Base-by-base conservation (phyloP, 2,797 vertebrate species). In the Loriculus beryllinus region DNA sequence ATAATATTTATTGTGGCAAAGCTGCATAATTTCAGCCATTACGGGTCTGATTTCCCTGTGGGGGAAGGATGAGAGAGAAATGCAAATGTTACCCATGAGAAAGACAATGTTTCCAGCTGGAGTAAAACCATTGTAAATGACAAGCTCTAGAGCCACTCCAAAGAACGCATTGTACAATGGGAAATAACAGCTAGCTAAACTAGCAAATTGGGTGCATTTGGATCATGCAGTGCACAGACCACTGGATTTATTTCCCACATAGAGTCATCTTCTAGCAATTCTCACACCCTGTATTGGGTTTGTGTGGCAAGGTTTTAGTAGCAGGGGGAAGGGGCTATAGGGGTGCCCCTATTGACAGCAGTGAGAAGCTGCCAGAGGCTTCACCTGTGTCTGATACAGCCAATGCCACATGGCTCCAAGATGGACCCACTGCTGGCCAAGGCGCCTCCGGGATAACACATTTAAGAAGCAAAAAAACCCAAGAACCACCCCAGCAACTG, bases 91-190 rank as follows among this genome's bases (percentile, higher is more conserved):
- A 47, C 68, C 65, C 42, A 43, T 35, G 60, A 82, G 63, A 88
- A 96, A 92, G 64, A 84, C 56, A 75, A 57, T 47, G 33, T 43
- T 80, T 95, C 49, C 82, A 90, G 51, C 45, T 88, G 64, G 40
- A 94, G 51, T 67, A 92, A 93, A 90, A 81, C 88, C 68, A 80
- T 5, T 68, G 39, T n/a, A 91, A 88, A 78, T 29, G 28, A 85
- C n/a, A 71, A 71, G 43, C 72, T 81, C 49, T 51, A 84, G 29
- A 92, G 37, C 68, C 39, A 65, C 77, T 68, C 48, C 76, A 88
- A 82, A 90, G 59, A 67, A 78, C 26, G 42, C 31, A 48, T 3
- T 20, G 28, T 51, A 54, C 35, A 82, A 56, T 29, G n/a, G 75
- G 82, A 83, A 86, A 54, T 80, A 71, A 2, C 42, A 75, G 21